These are phyloP conservation scores for Pelusios castaneus DNA, from an alignment of 2,113 vertebrate species.

Conservation along the genomic window DNA sequence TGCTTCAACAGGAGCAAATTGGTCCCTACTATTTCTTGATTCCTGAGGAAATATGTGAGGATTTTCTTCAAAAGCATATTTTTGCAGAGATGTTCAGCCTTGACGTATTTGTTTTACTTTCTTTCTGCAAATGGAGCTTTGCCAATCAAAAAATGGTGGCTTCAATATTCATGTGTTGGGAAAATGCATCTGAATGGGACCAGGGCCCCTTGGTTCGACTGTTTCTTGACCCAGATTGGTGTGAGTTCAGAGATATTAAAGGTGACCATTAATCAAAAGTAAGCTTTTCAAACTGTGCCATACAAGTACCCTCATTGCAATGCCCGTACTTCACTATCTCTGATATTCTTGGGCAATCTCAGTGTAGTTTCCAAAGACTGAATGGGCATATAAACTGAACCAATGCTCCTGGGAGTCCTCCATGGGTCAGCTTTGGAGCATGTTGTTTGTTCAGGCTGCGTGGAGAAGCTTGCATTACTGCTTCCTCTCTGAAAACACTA, in stretches of 20 bases:
- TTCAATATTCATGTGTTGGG: not conserved
- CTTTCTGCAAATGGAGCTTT: not conserved
- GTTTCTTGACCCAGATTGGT: accelerated
- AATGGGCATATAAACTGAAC: not conserved
- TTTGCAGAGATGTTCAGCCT: not conserved
- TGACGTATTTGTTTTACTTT: constrained; percentile 63
- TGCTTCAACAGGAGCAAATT: constrained; percentile 65
- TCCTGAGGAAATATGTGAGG: not conserved
- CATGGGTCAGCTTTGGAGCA: not conserved
- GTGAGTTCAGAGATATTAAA: not conserved
- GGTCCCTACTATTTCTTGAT: not conserved
- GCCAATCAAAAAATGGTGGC: constrained; percentile 9
- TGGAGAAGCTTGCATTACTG: not conserved
- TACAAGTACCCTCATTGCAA: not conserved
- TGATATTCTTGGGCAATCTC: not conserved
- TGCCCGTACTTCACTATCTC: not conserved
- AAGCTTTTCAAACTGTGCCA: not conserved
- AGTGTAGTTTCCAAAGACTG: not conserved
- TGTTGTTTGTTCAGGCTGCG: not conserved
- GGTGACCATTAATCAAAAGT: not conserved
- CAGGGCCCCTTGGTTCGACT: not conserved
- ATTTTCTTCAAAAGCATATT: not conserved
- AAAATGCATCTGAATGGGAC: not conserved
- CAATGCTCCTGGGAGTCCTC: not conserved
- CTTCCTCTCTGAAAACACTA: not conserved